Evolutionary conservation across 2,113 vertebrate species (phyloP), one percentile per base, ranked within the genome.

Genomic region (Verasper variegatus): DNA sequence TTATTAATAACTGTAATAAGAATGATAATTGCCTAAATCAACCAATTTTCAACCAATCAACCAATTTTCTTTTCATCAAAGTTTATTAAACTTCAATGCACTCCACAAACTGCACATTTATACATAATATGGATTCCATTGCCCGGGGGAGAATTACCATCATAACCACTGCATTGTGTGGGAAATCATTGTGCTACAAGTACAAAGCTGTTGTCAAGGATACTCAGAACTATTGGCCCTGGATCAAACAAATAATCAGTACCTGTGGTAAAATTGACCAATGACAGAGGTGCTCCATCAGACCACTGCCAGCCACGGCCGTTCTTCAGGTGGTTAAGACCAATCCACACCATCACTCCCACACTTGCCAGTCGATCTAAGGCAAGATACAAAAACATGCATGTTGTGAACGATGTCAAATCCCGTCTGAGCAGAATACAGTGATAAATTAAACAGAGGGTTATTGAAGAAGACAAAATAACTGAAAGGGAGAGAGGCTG

Each of bases 281-380:
- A 92, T 8, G 47, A 81, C 0, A 99, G 86, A 0, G 97, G 94
- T 0, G 94, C 92, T 73, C 95, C 94, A 56, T 98, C 97, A 5
- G 97, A 96, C 97, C 98, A 98, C 89, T 96, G 95, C 97, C 97
- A 99, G 21, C 97, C 98, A 69, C 81, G 80, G 0, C 87, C 72
- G 26, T 95, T 91, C 84, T 95, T 95, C 80, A 97, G 86, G 52
- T 91, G 94, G 81, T 97, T 98, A 74, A 99, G 92, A 17, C 97
- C 98, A 0, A 80, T 97, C 97, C 98, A 99, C 37, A 97, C 93
- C 81, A 95, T 90, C 8, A 88, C 42, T 0, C 92, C 87, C 40
- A 95, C 90, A 68, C 78, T 72, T 4, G 91, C 89, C 74, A 98
- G 82, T 59, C 95, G 95, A 73, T 95, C 98, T 99, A 89, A 10